Conservation (phyloP, 2,113 vertebrate genomes). For the Xiphophorus hellerii region DNA sequence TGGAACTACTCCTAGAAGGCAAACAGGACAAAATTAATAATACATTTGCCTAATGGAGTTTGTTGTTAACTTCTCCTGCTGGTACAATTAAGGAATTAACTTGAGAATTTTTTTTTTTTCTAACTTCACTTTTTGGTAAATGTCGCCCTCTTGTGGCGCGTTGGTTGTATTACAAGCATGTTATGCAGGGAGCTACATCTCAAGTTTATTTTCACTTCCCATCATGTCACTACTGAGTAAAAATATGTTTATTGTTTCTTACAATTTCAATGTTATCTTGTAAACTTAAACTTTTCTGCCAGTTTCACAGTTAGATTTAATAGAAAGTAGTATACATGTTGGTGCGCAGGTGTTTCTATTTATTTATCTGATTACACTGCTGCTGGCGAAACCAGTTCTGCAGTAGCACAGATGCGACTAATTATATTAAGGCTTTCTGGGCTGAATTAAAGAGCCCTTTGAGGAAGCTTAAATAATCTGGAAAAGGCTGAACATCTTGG, state of each 20-base stretch:
- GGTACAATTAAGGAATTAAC: neutral
- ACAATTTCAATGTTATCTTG: too few relatives aligned
- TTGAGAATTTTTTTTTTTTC: neutral
- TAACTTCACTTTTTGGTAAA: constrained; percentile 24
- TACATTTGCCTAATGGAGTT: too few relatives aligned
- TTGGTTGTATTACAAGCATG: neutral
- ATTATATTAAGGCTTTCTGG: neutral
- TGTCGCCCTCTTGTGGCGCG: constrained; percentile 53
- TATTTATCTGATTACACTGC: neutral
- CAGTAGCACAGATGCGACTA: neutral
- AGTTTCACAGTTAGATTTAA: too few relatives aligned
- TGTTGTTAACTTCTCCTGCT: too few relatives aligned
- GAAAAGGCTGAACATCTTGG: neutral
- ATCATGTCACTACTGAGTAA: too few relatives aligned
- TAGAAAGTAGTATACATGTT: neutral
- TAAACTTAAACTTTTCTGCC: too few relatives aligned
- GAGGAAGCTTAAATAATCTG: neutral
- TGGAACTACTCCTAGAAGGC: neutral
- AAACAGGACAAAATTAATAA: neutral
- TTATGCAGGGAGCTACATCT: too few relatives aligned
- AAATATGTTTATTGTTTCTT: too few relatives aligned
- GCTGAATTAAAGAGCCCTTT: neutral
- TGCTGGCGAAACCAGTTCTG: neutral
- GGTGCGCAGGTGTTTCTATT: neutral
- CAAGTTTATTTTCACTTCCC: too few relatives aligned